Percentiles rank a stretch among this genome's conserved stretches.
Conservation (phyloP, 2,888 invertebrate species). For the Heliconius sara region DNA sequence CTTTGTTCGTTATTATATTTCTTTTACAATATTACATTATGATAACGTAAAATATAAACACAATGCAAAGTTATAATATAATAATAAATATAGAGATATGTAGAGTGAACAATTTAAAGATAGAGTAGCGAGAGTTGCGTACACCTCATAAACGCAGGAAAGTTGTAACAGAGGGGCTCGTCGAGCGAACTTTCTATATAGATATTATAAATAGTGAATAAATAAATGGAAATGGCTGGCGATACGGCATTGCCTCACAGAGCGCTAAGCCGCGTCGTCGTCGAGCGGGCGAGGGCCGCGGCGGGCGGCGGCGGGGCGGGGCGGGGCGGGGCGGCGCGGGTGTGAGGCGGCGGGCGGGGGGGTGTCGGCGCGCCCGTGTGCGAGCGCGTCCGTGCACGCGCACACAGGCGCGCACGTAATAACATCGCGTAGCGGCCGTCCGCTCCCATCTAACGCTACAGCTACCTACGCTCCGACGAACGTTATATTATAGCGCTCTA, state of each 20-base stretch:
- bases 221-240: slow-evolving; percentile 66
- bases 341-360: slow-evolving; percentile 28
- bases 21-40: slow-evolving; percentile 1
- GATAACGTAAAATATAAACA: not conserved
- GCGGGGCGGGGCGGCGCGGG: slow-evolving; percentile 46
- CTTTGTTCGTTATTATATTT: slow-evolving; percentile 54
- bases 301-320: slow-evolving; percentile 54
- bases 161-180: slow-evolving; percentile 78
- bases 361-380: slow-evolving; percentile 48
- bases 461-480: slow-evolving; percentile 67
- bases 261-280: slow-evolving; percentile 74
- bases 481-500: slow-evolving; percentile 69
- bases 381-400: slow-evolving; percentile 58
- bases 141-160: slow-evolving; percentile 72
- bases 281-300: slow-evolving; percentile 61
- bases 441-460: slow-evolving; percentile 75
- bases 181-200: slow-evolving; percentile 79
- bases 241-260: slow-evolving; percentile 81
- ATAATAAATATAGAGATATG: not conserved
- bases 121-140: slow-evolving; percentile 40
- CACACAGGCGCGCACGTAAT: slow-evolving; percentile 70
- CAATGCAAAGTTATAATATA: not conserved
- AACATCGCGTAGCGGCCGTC: slow-evolving; percentile 74
- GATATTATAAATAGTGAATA: slow-evolving; percentile 82
- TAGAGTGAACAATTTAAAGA: slow-evolving; percentile 37